Evolutionary conservation across 1,140 invertebrate species (phyloP), one percentile per base, ranked within the genome.

Genomic region (Monochamus saltuarius): DNA sequence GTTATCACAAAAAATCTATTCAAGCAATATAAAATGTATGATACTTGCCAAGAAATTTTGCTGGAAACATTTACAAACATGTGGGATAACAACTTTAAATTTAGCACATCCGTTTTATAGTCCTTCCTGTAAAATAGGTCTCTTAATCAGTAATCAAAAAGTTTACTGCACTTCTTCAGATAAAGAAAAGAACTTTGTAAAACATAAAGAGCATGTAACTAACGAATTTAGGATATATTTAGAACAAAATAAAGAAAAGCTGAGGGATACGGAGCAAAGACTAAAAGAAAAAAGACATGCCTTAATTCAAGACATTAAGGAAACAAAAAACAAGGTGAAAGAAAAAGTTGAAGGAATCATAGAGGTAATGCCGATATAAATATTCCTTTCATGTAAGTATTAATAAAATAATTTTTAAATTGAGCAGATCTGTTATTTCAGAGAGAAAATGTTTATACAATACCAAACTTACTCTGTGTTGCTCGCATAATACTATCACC

Each of bases 391-490:
- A 34, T 1, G 7, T 17, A 35, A 46, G 16, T 35, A 42, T 2
- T 47, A 14, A 2, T 47, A 1, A 14, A n/a, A n/a, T n/a, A n/a
- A n/a, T n/a, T n/a, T n/a, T n/a, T n/a, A n/a, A n/a, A n/a, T n/a
- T n/a, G 11, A 29, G 9, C 19, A 43, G n/a, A 14, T 38, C 49
- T 7, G 45, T 7, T 39, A 45, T 84, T 84, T 68, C 76, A 87
- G 84, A 88, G 82, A 73, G 94, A 98, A 80, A 95, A 96, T 79
- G 87, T 97, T 57, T 89, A 90, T 76, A 98, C 95, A 0, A 82
- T 98, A 65, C 95, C 96, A 34, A 98, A 98, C 79, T 80, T 94
- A 35, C 76, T 98, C 42, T 97, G 92, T 75, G 78, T 92, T 8
- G 81, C 86, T 34, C 81, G 96, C 69, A 96, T 98, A 69, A 75